Base-by-base conservation (phyloP, 2,113 vertebrate species). In the Brachyhypopomus gauderio region DNA sequence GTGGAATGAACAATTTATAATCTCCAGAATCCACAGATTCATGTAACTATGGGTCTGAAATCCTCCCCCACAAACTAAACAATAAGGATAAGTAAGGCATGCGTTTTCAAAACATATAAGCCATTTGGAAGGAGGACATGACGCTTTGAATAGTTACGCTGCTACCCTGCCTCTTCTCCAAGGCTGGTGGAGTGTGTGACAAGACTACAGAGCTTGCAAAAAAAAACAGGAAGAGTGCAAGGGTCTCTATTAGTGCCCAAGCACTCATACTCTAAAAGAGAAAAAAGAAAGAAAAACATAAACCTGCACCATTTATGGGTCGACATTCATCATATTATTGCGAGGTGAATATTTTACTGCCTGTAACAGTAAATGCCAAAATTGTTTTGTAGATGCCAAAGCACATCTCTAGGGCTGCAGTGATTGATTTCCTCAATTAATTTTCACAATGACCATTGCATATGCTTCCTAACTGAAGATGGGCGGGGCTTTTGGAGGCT, bases 361-460 rank as follows among this genome's bases (percentile, higher is more conserved):
- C 30, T 25, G 25, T 25, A 25, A 25, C 66, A 60, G 36, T 70
- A 71, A 77, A 78, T 69, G 22, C 67, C 48, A 64, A 17, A 80
- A 71, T 52, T 62, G 30, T 76, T 81, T 60, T 70, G 6, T 14
- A 17, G 64, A 81, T 34, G 30, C 64, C 0, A n/a, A 84, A 72
- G 25, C 41, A 86, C 87, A 84, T 87, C 80, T 88, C 85, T 63
- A 71, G 7, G 62, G 67, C 74, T 86, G 79, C 64, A 73, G 76
- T 85, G 86, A 89, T 82, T 82, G 87, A 92, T 90, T 83, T 83
- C 87, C 69, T 74, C 78, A 82, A 88, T 78, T 60, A 83, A 85
- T 76, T 85, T 83, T 83, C 38, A 62, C 72, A 22, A 74, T 70
- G 41, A 69, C 52, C n/a, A 69, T 80, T 76, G 74, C 87, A 79